Evolutionary conservation across 2,888 invertebrate species (phyloP), one percentile per base, ranked within the genome.

Genomic region (Acheta domesticus): DNA sequence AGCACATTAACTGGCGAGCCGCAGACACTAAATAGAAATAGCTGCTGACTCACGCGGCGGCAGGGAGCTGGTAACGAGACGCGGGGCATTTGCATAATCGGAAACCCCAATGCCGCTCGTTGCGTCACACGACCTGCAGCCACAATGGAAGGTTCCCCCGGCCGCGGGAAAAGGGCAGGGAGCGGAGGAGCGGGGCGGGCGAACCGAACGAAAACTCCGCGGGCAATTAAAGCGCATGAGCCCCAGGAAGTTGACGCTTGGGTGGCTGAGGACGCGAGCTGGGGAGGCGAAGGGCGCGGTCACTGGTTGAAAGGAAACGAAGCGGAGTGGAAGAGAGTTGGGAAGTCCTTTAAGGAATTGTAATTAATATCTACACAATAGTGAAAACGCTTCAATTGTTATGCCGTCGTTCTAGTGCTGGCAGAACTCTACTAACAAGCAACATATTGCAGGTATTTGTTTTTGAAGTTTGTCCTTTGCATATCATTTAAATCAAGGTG

Each of bases 11-110:
- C 36, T 36, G 36, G n/a, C 62, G 62, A 62, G n/a, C 62, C 16
- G n/a, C 62, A 62, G n/a, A 62, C 62, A n/a, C 62, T 62, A 62
- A 62, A 62, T 62, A 62, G 62, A 62, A 62, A 62, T 62, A 62
- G n/a, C 14, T n/a, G 62, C 62, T 62, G 62, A 62, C 16, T 62
- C 62, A 62, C 16, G n/a, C 62, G 12, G 62, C 12, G 14, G 62
- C 4, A n/a, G n/a, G n/a, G n/a, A 1, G 3, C 62, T 14, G 62
- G 62, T 62, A 62, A 62, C 62, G 62, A 62, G 62, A 62, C 62
- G 62, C 62, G n/a, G 14, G 16, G 16, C 62, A 62, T 62, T 62
- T 62, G 62, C 62, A 62, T 62, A 62, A 62, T 62, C 62, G 62
- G 62, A n/a, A 62, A 62, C 62, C 62, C 62, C n/a, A n/a, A 62